Base-by-base conservation (phyloP, 2,888 invertebrate species). In the Eretmocerus hayati region DNA sequence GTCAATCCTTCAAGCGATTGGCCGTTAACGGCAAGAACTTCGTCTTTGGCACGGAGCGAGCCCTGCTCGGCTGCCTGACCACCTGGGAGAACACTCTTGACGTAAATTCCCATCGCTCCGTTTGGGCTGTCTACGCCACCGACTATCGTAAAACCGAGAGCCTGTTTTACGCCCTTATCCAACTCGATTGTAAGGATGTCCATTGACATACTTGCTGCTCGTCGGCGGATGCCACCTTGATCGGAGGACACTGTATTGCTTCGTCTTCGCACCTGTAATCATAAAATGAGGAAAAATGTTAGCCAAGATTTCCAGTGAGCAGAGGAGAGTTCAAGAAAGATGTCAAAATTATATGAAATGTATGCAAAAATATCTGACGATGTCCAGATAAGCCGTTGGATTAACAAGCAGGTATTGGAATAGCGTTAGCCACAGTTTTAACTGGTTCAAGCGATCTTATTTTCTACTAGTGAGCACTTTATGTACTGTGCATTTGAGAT, bases 131-230 rank as follows among this genome's bases (percentile, higher is more conserved):
- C 82, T 22, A 74, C 72, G 1, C 82, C 82, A 2, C 82, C 82
- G 8, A 82, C 82, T 41, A 83, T 80, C 40, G 81, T 79, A 62
- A 83, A 83, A 1, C 82, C 82, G 13, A 82, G 67, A n/a, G n/a
- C n/a, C 33, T 80, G 79, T 60, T 80, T 80, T 48, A 75, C 72
- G 1, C 80, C 81, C 60, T 81, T 82, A 56, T 77, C 74, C 56
- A 80, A 69, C 1, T 71, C 66, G 2, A 78, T 65, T 3, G 67
- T 66, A 9, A 69, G 36, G 23, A 66, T 44, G 45, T 70, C 65
- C 54, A 64, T 60, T 3, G 65, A 64, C 2, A 66, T 49, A 46
- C 66, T 67, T 2, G 62, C 58, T 0, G 63, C 62, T 37, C 66
- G 59, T 9, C 39, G 13, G 15, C 63, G 59, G 1, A 59, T 31